Percentiles rank a stretch among this genome's conserved stretches.
Evolutionary conservation across 2,797 vertebrate species (phyloP).

Genomic region (Hemibagrus guttatus): DNA sequence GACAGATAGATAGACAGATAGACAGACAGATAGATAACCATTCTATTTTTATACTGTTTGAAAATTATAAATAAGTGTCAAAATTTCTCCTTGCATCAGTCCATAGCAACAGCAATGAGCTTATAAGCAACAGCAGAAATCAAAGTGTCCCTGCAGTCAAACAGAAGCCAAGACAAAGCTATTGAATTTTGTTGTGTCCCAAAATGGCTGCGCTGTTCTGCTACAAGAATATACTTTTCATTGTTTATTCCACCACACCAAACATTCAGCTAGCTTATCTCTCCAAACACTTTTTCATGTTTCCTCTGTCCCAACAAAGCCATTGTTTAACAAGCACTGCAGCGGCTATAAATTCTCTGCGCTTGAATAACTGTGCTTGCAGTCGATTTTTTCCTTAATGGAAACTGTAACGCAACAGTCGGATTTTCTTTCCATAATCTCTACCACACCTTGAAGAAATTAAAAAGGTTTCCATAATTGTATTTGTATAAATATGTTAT

Average conservation of each 20-base stretch:
- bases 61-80: not conserved
- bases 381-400: not conserved
- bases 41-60: not conserved
- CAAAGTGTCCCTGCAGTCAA: not conserved
- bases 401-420: not conserved
- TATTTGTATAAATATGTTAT: not conserved
- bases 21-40: not conserved
- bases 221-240: constrained; percentile 36
- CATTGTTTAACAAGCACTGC: constrained; percentile 20
- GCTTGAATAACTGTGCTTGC: not conserved
- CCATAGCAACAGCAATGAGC: not conserved
- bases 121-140: not conserved
- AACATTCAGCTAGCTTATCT: constrained; percentile 38
- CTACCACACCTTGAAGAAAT: not conserved
- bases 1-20: not conserved
- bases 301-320: constrained; percentile 30
- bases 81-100: not conserved
- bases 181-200: not conserved
- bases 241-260: constrained; percentile 25
- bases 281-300: constrained; percentile 15
- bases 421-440: not conserved
- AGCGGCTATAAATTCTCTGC: constrained; percentile 11
- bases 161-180: constrained; percentile 1
- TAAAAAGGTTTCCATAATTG: not conserved
- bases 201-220: not conserved